Conservation (phyloP, 2,888 invertebrate species). For the Chymomyza fuscimana region DNA sequence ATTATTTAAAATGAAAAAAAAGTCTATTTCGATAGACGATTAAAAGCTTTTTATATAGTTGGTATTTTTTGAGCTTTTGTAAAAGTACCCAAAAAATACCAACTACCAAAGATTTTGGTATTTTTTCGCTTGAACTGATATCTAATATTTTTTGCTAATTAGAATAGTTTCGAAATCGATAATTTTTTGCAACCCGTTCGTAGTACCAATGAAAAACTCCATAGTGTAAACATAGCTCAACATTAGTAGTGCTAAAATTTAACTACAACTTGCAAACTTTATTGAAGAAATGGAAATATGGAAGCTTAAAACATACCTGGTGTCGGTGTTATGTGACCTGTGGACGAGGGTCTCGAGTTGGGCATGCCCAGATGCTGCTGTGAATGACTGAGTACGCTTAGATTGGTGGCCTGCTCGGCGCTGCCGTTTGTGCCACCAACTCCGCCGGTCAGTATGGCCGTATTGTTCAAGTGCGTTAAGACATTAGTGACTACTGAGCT, state of each 20-base stretch:
- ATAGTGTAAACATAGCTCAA: background rate
- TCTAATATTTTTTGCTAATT: too few relatives aligned
- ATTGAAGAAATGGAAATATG: background rate
- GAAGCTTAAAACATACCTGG: constrained; percentile 78
- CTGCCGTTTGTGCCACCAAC: constrained; percentile 61
- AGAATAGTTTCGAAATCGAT: too few relatives aligned
- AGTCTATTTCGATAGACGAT: too few relatives aligned
- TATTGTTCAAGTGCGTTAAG: constrained; percentile 59
- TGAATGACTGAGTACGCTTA: constrained; percentile 82
- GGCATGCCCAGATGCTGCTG: constrained; percentile 80
- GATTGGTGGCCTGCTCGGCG: constrained; percentile 79
- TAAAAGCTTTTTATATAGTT: too few relatives aligned
- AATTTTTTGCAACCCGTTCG: background rate
- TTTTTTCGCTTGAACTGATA: too few relatives aligned
- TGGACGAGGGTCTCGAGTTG: constrained; percentile 82
- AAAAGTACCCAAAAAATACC: too few relatives aligned
- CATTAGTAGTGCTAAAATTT: constrained; percentile 37
- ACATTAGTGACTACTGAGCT: constrained; percentile 47
- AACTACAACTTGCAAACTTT: background rate
- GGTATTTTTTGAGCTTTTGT: too few relatives aligned
- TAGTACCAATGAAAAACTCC: background rate
- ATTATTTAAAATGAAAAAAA: too few relatives aligned
- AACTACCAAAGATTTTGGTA: too few relatives aligned
- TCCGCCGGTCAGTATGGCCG: constrained; percentile 58
- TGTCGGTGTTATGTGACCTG: constrained; percentile 83